Evolutionary conservation across 2,113 vertebrate genomes (phyloP).

Genomic region (Strigops habroptila): DNA sequence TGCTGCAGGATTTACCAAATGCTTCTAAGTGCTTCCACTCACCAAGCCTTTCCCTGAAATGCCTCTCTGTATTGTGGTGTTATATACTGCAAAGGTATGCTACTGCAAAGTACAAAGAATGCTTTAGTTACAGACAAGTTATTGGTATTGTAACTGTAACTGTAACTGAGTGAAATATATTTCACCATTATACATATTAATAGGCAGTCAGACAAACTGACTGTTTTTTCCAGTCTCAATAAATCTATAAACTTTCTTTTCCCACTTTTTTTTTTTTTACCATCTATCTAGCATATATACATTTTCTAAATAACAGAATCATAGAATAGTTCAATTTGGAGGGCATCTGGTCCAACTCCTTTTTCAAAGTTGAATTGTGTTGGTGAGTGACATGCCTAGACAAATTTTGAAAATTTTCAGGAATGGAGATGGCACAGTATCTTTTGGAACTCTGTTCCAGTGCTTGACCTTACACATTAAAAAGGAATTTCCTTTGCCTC

Average conservation of each 20-base stretch:
- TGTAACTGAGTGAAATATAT: background rate
- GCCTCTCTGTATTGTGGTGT: background rate
- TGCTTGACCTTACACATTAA: background rate
- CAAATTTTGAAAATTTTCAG: background rate
- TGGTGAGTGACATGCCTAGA: background rate
- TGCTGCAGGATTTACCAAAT: background rate
- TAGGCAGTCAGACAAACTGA: background rate
- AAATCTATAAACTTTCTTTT: background rate
- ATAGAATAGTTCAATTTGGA: background rate
- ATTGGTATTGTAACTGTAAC: background rate
- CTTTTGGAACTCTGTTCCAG: background rate
- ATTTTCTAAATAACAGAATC: background rate
- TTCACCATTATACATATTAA: background rate
- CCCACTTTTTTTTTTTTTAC: background rate
- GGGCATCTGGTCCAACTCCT: background rate
- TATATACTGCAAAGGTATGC: background rate
- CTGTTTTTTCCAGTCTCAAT: background rate
- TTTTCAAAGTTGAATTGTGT: background rate
- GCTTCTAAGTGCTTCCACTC: background rate
- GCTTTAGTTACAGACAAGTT: background rate
- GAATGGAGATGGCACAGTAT: background rate
- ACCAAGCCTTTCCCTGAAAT: background rate
- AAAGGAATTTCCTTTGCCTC: background rate
- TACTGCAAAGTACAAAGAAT: background rate
- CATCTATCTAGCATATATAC: background rate